Evolutionary conservation across 2,888 invertebrate genomes (phyloP).

Genomic region (Agonopterix arenella): DNA sequence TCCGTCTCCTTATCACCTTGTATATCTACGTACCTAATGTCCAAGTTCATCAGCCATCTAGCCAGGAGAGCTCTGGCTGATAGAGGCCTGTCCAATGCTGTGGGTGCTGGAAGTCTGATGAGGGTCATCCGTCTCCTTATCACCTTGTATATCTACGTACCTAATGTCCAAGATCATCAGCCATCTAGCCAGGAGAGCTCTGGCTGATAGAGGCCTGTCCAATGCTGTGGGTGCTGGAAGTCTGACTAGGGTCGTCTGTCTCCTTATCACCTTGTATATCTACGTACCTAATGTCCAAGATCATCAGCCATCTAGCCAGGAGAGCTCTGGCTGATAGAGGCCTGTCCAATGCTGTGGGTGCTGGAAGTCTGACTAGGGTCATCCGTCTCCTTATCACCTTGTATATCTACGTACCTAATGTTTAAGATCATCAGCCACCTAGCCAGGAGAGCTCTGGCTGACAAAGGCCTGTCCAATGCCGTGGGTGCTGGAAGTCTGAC

Average conservation of each 20-base stretch:
- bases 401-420: constrained; percentile 43
- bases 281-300: constrained; percentile 59
- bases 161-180: constrained; percentile 66
- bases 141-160: constrained; percentile 41
- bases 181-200: constrained; percentile 58
- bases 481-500: constrained; percentile 56
- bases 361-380: constrained; percentile 56
- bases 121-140: constrained; percentile 53
- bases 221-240: constrained; percentile 53
- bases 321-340: constrained; percentile 54
- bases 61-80: constrained; percentile 56
- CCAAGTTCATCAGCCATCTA: constrained; percentile 66
- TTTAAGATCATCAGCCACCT: constrained; percentile 69
- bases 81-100: constrained; percentile 41
- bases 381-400: constrained; percentile 49
- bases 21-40: constrained; percentile 51
- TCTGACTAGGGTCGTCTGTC: constrained; percentile 51
- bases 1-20: constrained; percentile 44
- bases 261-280: constrained; percentile 42
- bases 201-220: constrained; percentile 49
- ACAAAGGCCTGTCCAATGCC: constrained; percentile 43
- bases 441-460: constrained; percentile 51
- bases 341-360: constrained; percentile 44
- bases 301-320: constrained; percentile 64
- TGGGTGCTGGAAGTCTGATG: constrained; percentile 55